Evolutionary conservation across 2,888 invertebrate species (phyloP), one percentile per base, ranked within the genome.

Genomic region (Drymonia ruficornis): DNA sequence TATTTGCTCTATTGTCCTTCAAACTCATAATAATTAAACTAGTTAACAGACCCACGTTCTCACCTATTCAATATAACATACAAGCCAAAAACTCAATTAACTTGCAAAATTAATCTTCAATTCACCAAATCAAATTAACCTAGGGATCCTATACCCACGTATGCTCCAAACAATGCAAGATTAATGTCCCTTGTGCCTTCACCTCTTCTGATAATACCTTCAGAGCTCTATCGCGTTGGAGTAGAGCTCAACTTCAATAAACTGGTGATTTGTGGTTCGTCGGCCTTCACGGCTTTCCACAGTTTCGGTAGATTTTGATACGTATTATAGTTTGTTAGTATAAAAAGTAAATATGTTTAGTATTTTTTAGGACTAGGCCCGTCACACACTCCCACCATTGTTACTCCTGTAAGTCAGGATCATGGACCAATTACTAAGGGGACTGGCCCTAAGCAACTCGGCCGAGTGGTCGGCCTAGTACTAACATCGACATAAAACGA

Each of bases 121-220:
- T 46, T 46, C 46, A 29, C 29, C 9, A 46, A 46, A 29, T 46
- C 46, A 46, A 29, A 46, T 46, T 46, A 29, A 46, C 28, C 16
- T 23, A 13, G 1, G 18, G 42, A 23, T 13, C 23, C 23, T 23
- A n/a, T 40, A 16, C 43, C 19, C 43, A 15, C 29, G 29, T 29
- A 29, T 29, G 29, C 29, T 46, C 4, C 46, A 29, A 29, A 46
- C 46, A 46, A 46, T 46, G 46, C 46, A 46, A 46, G 46, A 46
- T 46, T 46, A 29, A 46, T 46, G 46, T n/a, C 23, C 29, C 16
- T 43, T 43, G 18, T 43, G 43, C 19, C 19, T 11, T 7, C 16
- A 40, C 13, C 36, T 36, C n/a, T n/a, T 4, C 5, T 36, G 11
- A n/a, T 1, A n/a, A n/a, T 16, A 16, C 1, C 16, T 40, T 15